Conservation (phyloP, 2,797 vertebrate species). For the Fundulus diaphanus region DNA sequence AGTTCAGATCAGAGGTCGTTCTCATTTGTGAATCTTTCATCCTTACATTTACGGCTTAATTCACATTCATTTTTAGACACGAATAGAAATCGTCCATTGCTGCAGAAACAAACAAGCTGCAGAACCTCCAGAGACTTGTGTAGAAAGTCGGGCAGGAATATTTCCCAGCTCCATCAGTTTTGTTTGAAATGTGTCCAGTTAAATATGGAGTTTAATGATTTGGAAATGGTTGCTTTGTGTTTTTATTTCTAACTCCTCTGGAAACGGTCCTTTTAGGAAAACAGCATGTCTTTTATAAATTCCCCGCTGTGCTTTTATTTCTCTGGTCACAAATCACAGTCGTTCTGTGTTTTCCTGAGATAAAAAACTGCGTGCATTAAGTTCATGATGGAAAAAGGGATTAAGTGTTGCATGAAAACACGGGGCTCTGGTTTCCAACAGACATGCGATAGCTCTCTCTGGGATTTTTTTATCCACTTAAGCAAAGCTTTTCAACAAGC, state of each 20-base stretch:
- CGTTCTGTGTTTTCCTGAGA: slow-evolving; percentile 27
- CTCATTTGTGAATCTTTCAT: background rate
- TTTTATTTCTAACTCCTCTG: slow-evolving; percentile 13
- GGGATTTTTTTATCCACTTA: slow-evolving; percentile 69
- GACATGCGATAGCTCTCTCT: slow-evolving; percentile 61
- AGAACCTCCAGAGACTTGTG: background rate
- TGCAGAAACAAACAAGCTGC: background rate
- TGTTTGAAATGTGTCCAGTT: slow-evolving; percentile 6
- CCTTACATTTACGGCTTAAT: background rate
- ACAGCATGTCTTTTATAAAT: slow-evolving; percentile 29
- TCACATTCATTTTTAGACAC: background rate
- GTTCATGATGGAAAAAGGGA: slow-evolving; percentile 60
- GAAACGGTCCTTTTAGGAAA: slow-evolving; percentile 16
- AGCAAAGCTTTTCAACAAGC: slow-evolving; percentile 67
- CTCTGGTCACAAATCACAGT: slow-evolving; percentile 51
- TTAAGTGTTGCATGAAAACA: slow-evolving; percentile 60
- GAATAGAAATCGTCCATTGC: background rate
- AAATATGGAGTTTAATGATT: slow-evolving; percentile 4
- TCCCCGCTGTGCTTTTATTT: slow-evolving; percentile 24
- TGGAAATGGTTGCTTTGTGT: slow-evolving; percentile 6
- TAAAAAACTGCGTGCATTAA: slow-evolving; percentile 36
- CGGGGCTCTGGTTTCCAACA: slow-evolving; percentile 50
- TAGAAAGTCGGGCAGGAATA: slow-evolving; percentile 1
- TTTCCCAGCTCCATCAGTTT: background rate
- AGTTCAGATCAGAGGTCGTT: background rate